Evolutionary conservation across 2,888 invertebrate genomes (phyloP).

Genomic region (Dryobotodes eremita): DNA sequence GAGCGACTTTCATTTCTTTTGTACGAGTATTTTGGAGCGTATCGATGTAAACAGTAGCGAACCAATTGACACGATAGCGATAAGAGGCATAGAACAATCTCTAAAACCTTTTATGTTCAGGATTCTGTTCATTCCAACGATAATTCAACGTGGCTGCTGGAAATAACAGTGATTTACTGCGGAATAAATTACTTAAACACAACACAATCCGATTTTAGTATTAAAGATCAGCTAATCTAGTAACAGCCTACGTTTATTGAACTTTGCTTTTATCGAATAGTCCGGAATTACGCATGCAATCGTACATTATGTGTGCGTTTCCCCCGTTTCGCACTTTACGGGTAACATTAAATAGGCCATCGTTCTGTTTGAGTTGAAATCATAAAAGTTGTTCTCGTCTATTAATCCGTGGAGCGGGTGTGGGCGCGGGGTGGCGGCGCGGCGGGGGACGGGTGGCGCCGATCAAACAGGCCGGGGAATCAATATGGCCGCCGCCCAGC

Average conservation of each 20-base stretch:
- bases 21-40: slow-evolving; percentile 30
- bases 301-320: slow-evolving; percentile 59
- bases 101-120: slow-evolving; percentile 47
- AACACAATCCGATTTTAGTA: slow-evolving; percentile 51
- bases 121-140: slow-evolving; percentile 32
- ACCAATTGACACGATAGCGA: slow-evolving; percentile 35
- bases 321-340: slow-evolving; percentile 66
- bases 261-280: slow-evolving; percentile 32
- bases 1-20: slow-evolving; percentile 36
- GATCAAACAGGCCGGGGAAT: slow-evolving; percentile 90
- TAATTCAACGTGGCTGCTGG: slow-evolving; percentile 38
- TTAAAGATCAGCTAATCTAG: slow-evolving; percentile 50
- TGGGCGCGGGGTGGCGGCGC: slow-evolving; percentile 68
- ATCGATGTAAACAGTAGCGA: slow-evolving; percentile 44
- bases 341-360: slow-evolving; percentile 78
- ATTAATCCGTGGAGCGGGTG: slow-evolving; percentile 86
- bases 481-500: slow-evolving; percentile 91
- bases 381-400: slow-evolving; percentile 90
- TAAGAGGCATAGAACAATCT: slow-evolving; percentile 39
- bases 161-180: slow-evolving; percentile 44
- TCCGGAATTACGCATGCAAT: slow-evolving; percentile 51
- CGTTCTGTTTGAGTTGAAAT: slow-evolving; percentile 89
- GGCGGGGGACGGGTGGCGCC: slow-evolving; percentile 82
- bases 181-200: slow-evolving; percentile 55
- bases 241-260: slow-evolving; percentile 37